Evolutionary conservation across 1,140 invertebrate species (phyloP).

Genomic region (Aphelenchoides fujianensis): DNA sequence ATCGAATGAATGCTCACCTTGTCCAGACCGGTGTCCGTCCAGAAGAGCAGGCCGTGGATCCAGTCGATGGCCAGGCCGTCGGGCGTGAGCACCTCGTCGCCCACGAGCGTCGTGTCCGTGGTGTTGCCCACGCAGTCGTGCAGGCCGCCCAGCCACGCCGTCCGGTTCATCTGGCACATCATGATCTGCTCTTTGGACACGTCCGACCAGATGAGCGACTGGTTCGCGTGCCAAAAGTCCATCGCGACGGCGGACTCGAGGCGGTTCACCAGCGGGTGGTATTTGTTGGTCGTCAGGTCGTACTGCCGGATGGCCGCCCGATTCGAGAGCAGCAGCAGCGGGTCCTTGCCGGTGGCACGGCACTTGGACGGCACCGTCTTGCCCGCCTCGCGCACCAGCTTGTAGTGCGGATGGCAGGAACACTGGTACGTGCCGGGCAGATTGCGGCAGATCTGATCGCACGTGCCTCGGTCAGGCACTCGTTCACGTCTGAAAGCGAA

Average conservation of each 20-base stretch:
- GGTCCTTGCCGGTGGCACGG: constrained; percentile 56
- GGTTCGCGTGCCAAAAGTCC: constrained; percentile 63
- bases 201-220: constrained; percentile 92
- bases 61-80: constrained; percentile 93
- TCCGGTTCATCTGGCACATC: constrained; percentile 63
- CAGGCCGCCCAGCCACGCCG: constrained; percentile 27
- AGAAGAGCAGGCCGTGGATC: constrained; percentile 93
- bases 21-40: constrained; percentile 87
- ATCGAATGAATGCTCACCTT: too few species aligned
- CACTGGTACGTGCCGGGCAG: constrained; percentile 87
- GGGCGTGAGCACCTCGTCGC: constrained; percentile 77
- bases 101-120: constrained; percentile 76
- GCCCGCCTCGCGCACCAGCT: constrained; percentile 71
- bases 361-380: constrained; percentile 39
- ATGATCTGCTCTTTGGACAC: constrained; percentile 82
- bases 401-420: constrained; percentile 79
- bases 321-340: constrained; percentile 57
- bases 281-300: constrained; percentile 55
- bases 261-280: constrained; percentile 51
- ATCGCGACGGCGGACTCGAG: constrained; percentile 61
- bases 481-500: constrained; percentile 77
- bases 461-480: constrained; percentile 80
- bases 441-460: constrained; percentile 87
- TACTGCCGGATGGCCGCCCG: constrained; percentile 56
- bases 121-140: constrained; percentile 32